phyloP scores from a whole-genome alignment of 2,113 vertebrate species.

The Narcine bancroftii region DNA sequence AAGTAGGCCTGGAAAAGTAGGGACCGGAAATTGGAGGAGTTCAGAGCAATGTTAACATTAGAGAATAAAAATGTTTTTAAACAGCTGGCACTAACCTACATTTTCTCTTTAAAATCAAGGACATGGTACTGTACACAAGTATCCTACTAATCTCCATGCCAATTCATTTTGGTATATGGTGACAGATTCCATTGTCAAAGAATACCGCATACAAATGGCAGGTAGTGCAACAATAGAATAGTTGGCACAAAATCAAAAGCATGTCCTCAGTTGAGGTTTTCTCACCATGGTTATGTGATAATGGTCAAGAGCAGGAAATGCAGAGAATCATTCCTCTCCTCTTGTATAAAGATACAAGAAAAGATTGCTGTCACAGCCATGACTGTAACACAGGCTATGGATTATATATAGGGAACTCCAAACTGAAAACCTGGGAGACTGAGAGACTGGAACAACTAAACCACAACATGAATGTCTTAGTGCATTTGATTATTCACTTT shows the following conservation, averaged over 20 bases:
- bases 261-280: background rate
- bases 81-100: background rate
- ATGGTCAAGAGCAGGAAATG: background rate
- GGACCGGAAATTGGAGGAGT: background rate
- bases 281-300: background rate
- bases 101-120: background rate
- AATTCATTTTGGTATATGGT: background rate
- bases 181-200: background rate
- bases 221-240: background rate
- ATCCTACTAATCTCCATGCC: conserved; percentile 2
- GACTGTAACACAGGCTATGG: too few relatives aligned
- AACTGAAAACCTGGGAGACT: too few relatives aligned
- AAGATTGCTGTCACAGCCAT: background rate
- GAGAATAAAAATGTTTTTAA: background rate
- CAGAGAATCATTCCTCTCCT: background rate
- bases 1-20: background rate
- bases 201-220: background rate
- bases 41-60: background rate
- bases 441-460: too few relatives aligned
- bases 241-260: background rate
- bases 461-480: too few relatives aligned
- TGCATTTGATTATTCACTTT: too few relatives aligned
- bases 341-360: background rate
- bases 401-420: too few relatives aligned
- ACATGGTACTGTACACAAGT: too few relatives aligned